Evolutionary conservation across 1,140 invertebrate genomes (phyloP).

Genomic region (Caerostris darwini): DNA sequence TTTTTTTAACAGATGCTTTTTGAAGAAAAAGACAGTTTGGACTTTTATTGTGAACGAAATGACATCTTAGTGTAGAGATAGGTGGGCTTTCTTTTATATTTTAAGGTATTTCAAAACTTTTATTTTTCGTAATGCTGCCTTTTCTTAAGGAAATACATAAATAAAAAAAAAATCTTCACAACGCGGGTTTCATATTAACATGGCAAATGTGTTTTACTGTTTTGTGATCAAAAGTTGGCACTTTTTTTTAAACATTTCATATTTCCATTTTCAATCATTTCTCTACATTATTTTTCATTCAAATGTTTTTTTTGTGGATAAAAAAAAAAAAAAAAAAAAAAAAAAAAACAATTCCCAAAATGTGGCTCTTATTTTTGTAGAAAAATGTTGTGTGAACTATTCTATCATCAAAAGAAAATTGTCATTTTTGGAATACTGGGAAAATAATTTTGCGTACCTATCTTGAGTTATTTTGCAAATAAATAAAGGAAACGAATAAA

Average conservation of each 20-base stretch:
- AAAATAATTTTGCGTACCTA: too few species aligned
- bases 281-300: too few species aligned
- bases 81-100: not conserved
- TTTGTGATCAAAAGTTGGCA: not conserved
- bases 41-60: not conserved
- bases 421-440: too few species aligned
- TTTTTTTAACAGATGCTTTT: not conserved
- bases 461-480: too few species aligned
- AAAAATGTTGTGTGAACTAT: too few species aligned
- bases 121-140: not conserved
- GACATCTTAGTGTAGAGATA: not conserved
- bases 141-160: not conserved
- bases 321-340: too few species aligned
- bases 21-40: not conserved
- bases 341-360: too few species aligned
- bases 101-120: conserved; percentile 21
- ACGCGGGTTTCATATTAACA: not conserved
- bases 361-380: too few species aligned
- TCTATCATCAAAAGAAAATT: too few species aligned
- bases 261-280: too few species aligned
- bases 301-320: too few species aligned
- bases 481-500: too few species aligned
- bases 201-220: not conserved
- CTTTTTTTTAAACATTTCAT: not conserved
- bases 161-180: not conserved